A percentile compares a stretch with the other conserved stretches of the same genome.
These are phyloP conservation scores for Athalia circularis DNA, from an alignment of 2,888 invertebrate genomes.

Conservation along the genomic window DNA sequence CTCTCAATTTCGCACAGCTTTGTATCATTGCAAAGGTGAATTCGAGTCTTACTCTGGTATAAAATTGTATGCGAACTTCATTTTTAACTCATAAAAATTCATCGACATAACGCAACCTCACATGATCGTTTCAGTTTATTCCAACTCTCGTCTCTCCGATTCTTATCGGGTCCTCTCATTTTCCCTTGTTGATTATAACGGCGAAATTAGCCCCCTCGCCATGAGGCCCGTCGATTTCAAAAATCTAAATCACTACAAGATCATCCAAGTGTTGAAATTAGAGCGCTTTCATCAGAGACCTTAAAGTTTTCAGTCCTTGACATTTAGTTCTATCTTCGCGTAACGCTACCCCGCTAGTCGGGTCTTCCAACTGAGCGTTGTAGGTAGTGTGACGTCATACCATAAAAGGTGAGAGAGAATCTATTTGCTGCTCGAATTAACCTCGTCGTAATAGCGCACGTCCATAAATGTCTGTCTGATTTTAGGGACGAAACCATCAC, in stretches of 20 bases:
- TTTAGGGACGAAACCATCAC: no score
- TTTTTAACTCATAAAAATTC: background rate
- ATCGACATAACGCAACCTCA: no score
- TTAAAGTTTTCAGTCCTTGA: slow-evolving; percentile 4
- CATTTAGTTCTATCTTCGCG: background rate
- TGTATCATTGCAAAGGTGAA: no score
- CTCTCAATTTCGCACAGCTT: background rate
- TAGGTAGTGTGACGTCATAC: background rate
- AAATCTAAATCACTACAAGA: slow-evolving; percentile 1
- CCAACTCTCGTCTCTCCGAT: no score
- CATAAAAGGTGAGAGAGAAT: slow-evolving; percentile 1
- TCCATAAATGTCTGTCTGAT: background rate
- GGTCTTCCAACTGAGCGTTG: background rate
- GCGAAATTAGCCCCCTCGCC: background rate
- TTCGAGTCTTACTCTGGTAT: no score
- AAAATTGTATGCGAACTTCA: slow-evolving; percentile 6
- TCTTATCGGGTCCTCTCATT: background rate
- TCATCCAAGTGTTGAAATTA: background rate
- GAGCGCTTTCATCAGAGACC: background rate
- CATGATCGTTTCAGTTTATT: no score
- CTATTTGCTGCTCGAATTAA: slow-evolving; percentile 19
- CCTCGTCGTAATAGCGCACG: background rate
- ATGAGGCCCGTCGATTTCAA: background rate
- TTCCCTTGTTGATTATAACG: background rate
- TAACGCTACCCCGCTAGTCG: background rate